A percentile compares a stretch with the other conserved stretches of the same genome.
These are phyloP conservation scores for Macrotus californicus DNA, from an alignment of 2,113 vertebrate species.

Conservation along the genomic window DNA sequence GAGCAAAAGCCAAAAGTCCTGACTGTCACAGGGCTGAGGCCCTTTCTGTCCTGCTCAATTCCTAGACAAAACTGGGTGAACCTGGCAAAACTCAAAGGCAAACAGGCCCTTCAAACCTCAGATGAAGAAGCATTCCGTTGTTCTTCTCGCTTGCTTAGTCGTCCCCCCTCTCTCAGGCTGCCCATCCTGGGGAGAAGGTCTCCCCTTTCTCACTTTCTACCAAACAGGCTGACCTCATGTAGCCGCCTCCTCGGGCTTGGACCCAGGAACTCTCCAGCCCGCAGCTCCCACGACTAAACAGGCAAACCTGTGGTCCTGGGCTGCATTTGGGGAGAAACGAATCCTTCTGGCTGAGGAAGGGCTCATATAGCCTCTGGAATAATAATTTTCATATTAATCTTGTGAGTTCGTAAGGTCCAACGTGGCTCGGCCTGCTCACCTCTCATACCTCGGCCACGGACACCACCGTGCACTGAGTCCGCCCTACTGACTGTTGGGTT, in stretches of 20 bases:
- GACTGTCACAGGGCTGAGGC: background rate
- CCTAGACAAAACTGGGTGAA: background rate
- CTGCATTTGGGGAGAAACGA: background rate
- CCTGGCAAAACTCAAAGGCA: background rate
- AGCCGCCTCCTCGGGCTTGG: background rate
- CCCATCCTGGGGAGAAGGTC: background rate
- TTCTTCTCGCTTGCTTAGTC: background rate
- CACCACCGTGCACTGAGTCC: rapidly evolving
- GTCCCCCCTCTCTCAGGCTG: background rate
- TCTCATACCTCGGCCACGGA: background rate
- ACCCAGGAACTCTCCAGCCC: background rate
- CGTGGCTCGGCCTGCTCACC: too few relatives aligned
- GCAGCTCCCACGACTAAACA: rapidly evolving
- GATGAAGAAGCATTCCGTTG: background rate
- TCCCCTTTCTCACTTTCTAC: background rate
- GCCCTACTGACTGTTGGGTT: background rate
- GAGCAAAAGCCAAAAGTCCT: background rate
- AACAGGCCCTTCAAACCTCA: background rate
- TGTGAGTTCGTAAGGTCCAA: background rate
- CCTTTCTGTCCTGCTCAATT: background rate
- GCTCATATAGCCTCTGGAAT: background rate
- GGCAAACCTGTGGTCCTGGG: background rate
- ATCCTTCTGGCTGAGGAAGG: background rate
- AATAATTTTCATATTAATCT: background rate
- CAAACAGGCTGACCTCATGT: background rate